Conservation (phyloP, 53 echinoderm and acorn worm species). For the Holothuria scabra region DNA sequence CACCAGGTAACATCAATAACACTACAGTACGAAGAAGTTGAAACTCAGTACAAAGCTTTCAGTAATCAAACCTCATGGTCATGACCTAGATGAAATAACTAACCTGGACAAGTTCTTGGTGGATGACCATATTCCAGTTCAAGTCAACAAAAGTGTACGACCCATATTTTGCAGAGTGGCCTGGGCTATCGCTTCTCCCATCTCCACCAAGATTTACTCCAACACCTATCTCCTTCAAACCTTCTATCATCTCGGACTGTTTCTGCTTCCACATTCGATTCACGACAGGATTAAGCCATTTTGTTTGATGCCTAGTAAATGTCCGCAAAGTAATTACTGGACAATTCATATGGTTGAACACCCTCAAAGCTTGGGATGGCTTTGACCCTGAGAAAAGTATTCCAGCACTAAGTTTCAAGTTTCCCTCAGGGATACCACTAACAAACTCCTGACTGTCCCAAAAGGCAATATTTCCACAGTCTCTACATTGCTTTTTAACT, state of each 20-base stretch:
- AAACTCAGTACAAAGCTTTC: too few species aligned
- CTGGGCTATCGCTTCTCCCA: slow-evolving; percentile 61
- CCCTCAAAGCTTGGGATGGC: slow-evolving; percentile 55
- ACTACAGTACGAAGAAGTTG: too few species aligned
- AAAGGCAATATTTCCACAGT: slow-evolving; percentile 11
- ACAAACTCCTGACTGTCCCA: slow-evolving; percentile 52
- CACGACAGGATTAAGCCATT: slow-evolving; percentile 51
- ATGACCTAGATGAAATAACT: not conserved
- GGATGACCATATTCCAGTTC: slow-evolving; percentile 56
- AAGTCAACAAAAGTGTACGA: slow-evolving; percentile 53
- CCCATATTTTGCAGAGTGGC: slow-evolving; percentile 70
- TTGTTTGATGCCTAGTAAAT: slow-evolving; percentile 37
- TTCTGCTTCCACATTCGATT: slow-evolving; percentile 15
- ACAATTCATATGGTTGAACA: slow-evolving; percentile 48
- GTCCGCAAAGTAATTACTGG: slow-evolving; percentile 1
- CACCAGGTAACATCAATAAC: too few species aligned
- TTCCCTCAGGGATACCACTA: slow-evolving; percentile 50
- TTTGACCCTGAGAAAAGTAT: slow-evolving; percentile 57
- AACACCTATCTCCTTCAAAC: slow-evolving; percentile 25
- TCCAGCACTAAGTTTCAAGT: slow-evolving; percentile 52
- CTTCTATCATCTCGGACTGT: slow-evolving; percentile 5
- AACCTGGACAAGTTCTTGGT: slow-evolving; percentile 68
- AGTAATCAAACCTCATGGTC: too few species aligned
- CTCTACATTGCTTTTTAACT: not conserved
- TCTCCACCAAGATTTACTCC: slow-evolving; percentile 57